Percentiles rank a stretch among this genome's conserved stretches.
phyloP scores from a whole-genome alignment of 2,888 invertebrate species.

The Lasioglossum morio region DNA sequence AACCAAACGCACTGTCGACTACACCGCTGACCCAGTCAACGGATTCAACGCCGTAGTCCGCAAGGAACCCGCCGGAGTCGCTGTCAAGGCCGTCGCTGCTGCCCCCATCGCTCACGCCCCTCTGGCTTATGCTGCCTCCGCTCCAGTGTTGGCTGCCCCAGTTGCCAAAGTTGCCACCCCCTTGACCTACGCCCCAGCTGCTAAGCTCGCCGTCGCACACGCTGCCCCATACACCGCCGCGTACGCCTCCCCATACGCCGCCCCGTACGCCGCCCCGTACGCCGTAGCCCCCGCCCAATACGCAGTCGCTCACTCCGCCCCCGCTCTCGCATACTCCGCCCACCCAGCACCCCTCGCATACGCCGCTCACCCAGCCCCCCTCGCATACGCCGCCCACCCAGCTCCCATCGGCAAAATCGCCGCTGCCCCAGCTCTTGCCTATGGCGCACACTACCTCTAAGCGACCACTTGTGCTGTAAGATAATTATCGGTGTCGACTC shows the following conservation, averaged over 20 bases:
- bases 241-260: constrained; percentile 26
- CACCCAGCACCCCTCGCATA: constrained; percentile 75
- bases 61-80: constrained; percentile 77
- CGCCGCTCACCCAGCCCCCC: constrained; percentile 39
- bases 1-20: constrained; percentile 81
- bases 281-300: constrained; percentile 45
- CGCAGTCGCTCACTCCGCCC: constrained; percentile 6
- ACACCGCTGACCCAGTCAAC: constrained; percentile 79
- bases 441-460: constrained; percentile 58
- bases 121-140: constrained; percentile 76
- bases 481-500: constrained; percentile 58
- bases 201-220: constrained; percentile 64
- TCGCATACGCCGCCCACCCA: constrained; percentile 75
- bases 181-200: constrained; percentile 63
- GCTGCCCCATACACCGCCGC: constrained; percentile 44
- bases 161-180: constrained; percentile 59
- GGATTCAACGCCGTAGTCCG: constrained; percentile 82
- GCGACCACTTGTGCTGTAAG: not conserved
- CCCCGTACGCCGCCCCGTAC: constrained; percentile 49
- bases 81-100: constrained; percentile 84
- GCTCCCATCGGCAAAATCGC: constrained; percentile 47
- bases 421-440: constrained; percentile 41
- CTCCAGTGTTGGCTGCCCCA: constrained; percentile 64
- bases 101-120: constrained; percentile 69
- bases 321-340: constrained; percentile 60